These are phyloP conservation scores for Drosophila grimshawi DNA, from an alignment of 1,140 invertebrate species.

Conservation along the genomic window DNA sequence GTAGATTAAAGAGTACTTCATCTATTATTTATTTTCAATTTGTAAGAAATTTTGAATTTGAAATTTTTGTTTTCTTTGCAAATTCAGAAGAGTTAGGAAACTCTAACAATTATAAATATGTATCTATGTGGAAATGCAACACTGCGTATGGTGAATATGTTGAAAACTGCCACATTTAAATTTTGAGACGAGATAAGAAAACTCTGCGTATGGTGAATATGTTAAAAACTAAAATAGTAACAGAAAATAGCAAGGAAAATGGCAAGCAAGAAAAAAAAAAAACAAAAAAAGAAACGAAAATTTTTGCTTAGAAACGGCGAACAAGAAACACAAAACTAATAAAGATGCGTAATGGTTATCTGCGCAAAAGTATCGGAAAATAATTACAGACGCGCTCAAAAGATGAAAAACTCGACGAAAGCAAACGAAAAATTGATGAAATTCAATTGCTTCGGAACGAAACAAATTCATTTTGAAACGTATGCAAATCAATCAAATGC, in stretches of 20 bases:
- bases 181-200: neutral
- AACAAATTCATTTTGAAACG: neutral
- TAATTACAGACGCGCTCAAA: slow-evolving; percentile 54
- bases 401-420: slow-evolving; percentile 11
- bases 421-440: neutral
- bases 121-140: neutral
- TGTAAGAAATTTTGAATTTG: too few species aligned
- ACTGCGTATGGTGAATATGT: slow-evolving; percentile 13
- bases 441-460: neutral
- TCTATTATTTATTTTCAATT: neutral
- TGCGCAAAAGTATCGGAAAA: slow-evolving; percentile 80
- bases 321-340: slow-evolving; percentile 61
- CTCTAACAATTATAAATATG: too few species aligned
- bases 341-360: slow-evolving; percentile 76
- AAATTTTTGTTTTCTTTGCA: too few species aligned
- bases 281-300: neutral
- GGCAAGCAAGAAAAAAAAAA: neutral
- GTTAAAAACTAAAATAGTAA: neutral
- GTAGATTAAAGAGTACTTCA: too few species aligned
- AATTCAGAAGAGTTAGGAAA: too few species aligned
- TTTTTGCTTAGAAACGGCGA: slow-evolving; percentile 30
- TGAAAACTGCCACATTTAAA: neutral
- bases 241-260: slow-evolving; percentile 19
- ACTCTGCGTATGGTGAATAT: too few species aligned
- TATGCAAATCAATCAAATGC: neutral